Conservation (phyloP, 2,888 invertebrate species). For the Drosophila melanosoma region DNA sequence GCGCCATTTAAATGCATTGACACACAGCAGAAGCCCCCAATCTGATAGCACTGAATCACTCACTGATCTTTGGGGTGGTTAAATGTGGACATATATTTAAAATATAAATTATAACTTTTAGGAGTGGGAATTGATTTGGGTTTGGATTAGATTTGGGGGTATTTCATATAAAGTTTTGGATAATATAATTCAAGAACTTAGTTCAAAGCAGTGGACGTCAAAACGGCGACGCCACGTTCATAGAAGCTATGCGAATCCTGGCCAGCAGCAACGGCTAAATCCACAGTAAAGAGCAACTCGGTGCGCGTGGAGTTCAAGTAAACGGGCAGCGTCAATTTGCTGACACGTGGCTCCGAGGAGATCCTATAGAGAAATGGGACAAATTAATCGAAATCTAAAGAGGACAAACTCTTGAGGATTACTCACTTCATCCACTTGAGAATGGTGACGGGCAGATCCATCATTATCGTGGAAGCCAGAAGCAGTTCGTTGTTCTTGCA, state of each 20-base stretch:
- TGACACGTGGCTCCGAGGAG: conserved; percentile 86
- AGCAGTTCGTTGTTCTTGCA: conserved; percentile 95
- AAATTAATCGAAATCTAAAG: conserved; percentile 1
- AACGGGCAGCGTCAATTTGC: conserved; percentile 95
- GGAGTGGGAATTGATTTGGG: not conserved
- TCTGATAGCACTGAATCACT: conserved; percentile 1
- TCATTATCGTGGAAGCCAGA: conserved; percentile 97
- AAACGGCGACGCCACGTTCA: conserved; percentile 98
- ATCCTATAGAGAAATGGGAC: conserved; percentile 71
- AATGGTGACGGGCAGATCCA: conserved; percentile 95
- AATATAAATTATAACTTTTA: not conserved
- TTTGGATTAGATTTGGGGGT: not conserved
- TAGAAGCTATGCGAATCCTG: conserved; percentile 98
- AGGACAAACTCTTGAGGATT: not conserved
- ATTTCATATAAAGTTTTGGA: not conserved
- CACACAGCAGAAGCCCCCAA: too few relatives aligned
- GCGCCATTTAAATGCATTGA: too few relatives aligned
- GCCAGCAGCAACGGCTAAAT: conserved; percentile 95
- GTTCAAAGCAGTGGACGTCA: conserved; percentile 96
- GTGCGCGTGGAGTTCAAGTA: conserved; percentile 98
- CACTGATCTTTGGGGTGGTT: conserved; percentile 37
- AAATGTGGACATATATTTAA: conserved; percentile 29
- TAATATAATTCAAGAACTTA: conserved; percentile 83
- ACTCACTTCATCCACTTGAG: conserved; percentile 94
- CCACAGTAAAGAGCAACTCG: conserved; percentile 97